phyloP scores from a whole-genome alignment of 1,140 invertebrate genomes.

The Drosophila kikkawai region DNA sequence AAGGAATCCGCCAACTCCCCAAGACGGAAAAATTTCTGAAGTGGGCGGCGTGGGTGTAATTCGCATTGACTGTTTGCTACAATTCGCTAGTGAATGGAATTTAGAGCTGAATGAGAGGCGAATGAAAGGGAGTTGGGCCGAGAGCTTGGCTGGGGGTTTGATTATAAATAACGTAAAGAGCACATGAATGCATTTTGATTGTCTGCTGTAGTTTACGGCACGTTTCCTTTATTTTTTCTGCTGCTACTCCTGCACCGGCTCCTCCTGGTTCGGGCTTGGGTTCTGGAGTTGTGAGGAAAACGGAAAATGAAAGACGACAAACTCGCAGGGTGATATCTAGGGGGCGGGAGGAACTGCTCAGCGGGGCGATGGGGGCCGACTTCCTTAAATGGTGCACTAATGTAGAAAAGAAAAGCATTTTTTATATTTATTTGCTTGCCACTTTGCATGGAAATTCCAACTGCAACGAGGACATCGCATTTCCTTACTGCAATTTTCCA shows the following conservation, averaged over 20 bases:
- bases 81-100: conserved; percentile 72
- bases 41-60: conserved; percentile 18
- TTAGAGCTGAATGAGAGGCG: conserved; percentile 60
- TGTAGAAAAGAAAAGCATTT: conserved; percentile 74
- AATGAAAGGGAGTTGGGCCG: conserved; percentile 30
- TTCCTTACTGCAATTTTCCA: conserved; percentile 78
- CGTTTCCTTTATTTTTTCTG: conserved; percentile 59
- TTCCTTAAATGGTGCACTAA: conserved; percentile 79
- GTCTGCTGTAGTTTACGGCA: conserved; percentile 78
- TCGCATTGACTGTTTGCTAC: conserved; percentile 59
- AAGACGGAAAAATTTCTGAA: conserved; percentile 1
- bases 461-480: conserved; percentile 73
- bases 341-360: neutral
- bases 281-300: conserved; percentile 34
- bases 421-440: conserved; percentile 72
- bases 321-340: conserved; percentile 30
- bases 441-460: conserved; percentile 69
- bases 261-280: neutral
- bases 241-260: neutral
- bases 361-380: conserved; percentile 27
- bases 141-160: conserved; percentile 28
- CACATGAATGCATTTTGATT: conserved; percentile 83
- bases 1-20: neutral
- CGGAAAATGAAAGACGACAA: conserved; percentile 64
- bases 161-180: conserved; percentile 81